A percentile compares a stretch with the other conserved stretches of the same genome.
Conservation (phyloP, 2,113 vertebrate genomes). For the Paraplagusia blochii region DNA sequence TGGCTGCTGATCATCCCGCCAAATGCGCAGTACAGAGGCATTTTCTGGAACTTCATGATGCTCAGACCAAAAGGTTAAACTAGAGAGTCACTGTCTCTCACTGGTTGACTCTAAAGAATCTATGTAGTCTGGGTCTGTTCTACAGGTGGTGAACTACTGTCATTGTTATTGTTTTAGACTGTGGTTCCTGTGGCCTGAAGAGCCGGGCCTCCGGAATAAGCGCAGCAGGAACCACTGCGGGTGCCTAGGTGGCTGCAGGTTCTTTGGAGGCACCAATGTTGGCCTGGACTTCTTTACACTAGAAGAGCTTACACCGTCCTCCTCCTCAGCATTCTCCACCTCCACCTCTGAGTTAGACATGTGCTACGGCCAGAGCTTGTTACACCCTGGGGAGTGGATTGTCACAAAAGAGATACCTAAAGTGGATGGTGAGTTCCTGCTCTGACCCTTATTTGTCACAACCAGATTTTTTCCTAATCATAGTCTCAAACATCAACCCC, state of each 20-base stretch:
- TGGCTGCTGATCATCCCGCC: constrained; percentile 91
- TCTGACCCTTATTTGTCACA: background rate
- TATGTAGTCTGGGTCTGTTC: too few species aligned
- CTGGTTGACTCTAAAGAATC: too few species aligned
- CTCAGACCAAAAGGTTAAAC: constrained; percentile 87
- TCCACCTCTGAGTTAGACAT: constrained; percentile 85
- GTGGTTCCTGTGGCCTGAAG: constrained; percentile 98
- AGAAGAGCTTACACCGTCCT: constrained; percentile 91
- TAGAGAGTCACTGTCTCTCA: background rate
- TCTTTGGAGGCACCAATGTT: constrained; percentile 87
- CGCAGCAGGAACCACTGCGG: constrained; percentile 90
- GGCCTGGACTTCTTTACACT: constrained; percentile 91
- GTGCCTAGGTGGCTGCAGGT: constrained; percentile 93
- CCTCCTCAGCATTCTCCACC: constrained; percentile 88
- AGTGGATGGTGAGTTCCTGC: constrained; percentile 79
- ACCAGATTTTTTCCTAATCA: too few species aligned
- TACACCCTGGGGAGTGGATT: constrained; percentile 94
- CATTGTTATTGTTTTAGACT: constrained; percentile 70
- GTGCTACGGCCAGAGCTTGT: constrained; percentile 93
- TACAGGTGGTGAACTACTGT: too few species aligned
- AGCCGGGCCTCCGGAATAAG: constrained; percentile 80
- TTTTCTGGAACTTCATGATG: constrained; percentile 92
- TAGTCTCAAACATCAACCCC: too few species aligned
- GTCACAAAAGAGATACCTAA: constrained; percentile 88
- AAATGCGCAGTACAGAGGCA: constrained; percentile 93